Conservation (phyloP, 2,113 vertebrate genomes). For the Elephantulus edwardii region DNA sequence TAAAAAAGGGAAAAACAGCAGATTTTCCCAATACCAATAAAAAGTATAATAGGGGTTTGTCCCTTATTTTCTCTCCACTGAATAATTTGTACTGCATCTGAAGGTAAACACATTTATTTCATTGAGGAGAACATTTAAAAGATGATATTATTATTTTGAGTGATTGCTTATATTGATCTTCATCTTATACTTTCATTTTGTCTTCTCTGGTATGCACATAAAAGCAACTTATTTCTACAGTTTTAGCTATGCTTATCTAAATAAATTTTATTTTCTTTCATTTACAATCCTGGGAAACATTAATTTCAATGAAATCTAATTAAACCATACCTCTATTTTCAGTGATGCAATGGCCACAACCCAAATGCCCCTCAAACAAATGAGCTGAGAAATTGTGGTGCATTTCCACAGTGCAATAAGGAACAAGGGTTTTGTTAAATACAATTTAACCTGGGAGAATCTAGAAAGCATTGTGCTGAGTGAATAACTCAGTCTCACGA, state of each 20-base stretch:
- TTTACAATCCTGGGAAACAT: constrained; percentile 17
- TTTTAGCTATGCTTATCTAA: constrained; percentile 44
- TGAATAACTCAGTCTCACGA: too few relatives aligned
- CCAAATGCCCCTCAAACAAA: background rate
- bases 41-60: too few relatives aligned
- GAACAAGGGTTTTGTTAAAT: too few relatives aligned
- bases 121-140: background rate
- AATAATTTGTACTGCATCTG: background rate
- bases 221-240: background rate
- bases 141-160: constrained; percentile 9
- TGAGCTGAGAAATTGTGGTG: too few relatives aligned
- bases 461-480: too few relatives aligned
- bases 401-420: too few relatives aligned
- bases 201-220: background rate
- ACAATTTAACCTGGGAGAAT: too few relatives aligned
- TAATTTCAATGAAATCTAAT: constrained; percentile 59
- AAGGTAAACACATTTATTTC: background rate
- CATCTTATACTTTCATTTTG: constrained; percentile 16
- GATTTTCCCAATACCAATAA: too few relatives aligned
- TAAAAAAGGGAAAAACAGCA: too few relatives aligned
- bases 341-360: background rate
- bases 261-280: background rate
- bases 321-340: constrained; percentile 44
- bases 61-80: too few relatives aligned
- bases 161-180: constrained; percentile 33